Percentiles rank a stretch among this genome's conserved stretches.
Evolutionary conservation across 2,113 vertebrate species (phyloP).

Genomic region (Gallinago jamesoni): DNA sequence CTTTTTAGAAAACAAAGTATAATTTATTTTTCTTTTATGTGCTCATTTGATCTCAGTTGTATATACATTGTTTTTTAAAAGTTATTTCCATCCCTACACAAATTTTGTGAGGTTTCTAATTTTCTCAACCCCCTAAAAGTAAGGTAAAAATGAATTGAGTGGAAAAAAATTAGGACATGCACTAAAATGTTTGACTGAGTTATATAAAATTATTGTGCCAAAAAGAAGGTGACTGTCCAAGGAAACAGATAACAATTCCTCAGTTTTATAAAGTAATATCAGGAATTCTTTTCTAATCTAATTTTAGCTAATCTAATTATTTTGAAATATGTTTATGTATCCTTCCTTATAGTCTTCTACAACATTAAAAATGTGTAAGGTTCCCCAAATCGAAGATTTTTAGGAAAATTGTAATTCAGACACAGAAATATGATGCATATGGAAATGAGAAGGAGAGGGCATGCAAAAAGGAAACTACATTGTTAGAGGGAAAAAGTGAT

Average conservation of each 20-base stretch:
- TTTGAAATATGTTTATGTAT: neutral
- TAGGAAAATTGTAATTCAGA: neutral
- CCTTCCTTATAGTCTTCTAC: neutral
- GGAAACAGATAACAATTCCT: neutral
- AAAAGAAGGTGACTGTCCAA: neutral
- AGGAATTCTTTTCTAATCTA: neutral
- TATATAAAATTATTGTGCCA: neutral
- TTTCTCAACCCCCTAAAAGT: neutral
- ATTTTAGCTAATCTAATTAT: neutral
- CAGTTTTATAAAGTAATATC: neutral
- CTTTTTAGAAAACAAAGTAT: neutral
- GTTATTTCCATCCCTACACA: neutral
- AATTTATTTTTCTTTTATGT: neutral
- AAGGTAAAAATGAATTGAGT: neutral
- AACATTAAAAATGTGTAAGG: neutral
- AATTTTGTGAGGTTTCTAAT: neutral
- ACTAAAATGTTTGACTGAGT: neutral
- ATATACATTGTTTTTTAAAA: neutral
- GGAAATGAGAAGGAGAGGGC: neutral
- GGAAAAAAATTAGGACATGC: neutral
- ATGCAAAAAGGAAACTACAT: neutral
- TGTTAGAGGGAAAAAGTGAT: neutral
- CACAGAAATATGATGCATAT: neutral
- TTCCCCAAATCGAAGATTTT: neutral
- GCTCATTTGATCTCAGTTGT: neutral